Conservation (phyloP, 2,888 invertebrate genomes). For the Molorchus minor region DNA sequence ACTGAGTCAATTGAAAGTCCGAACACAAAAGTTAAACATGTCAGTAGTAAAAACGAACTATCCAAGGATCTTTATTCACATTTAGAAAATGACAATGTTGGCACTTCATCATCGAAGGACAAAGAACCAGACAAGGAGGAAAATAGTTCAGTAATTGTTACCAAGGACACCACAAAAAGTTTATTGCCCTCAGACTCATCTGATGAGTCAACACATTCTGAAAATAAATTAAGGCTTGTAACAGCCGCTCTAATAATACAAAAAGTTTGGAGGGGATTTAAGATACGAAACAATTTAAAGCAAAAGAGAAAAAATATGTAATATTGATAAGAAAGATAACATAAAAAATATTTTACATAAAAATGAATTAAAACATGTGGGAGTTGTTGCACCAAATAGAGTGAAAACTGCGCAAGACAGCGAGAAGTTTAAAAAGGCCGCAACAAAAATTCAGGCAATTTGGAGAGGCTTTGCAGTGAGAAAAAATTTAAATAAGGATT, state of each 20-base stretch:
- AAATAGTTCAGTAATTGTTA: no score
- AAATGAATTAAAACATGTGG: no score
- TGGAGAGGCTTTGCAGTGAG: conserved; percentile 35
- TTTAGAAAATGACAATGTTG: neutral
- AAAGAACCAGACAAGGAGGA: neutral
- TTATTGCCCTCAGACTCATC: no score
- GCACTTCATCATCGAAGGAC: neutral
- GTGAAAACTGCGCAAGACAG: no score
- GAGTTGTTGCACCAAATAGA: no score
- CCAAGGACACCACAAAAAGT: no score
- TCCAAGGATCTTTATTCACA: neutral
- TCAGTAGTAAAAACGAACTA: neutral
- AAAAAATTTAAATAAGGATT: conserved; percentile 14
- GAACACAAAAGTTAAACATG: no score
- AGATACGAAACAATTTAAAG: neutral
- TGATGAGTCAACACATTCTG: no score
- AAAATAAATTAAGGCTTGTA: neutral
- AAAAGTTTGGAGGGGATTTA: conserved; percentile 11
- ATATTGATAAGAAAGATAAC: neutral
- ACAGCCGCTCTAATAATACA: conserved; percentile 11
- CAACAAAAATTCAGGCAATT: conserved; percentile 20
- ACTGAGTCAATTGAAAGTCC: no score
- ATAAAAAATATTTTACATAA: no score
- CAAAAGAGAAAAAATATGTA: neutral
- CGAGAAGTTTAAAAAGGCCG: conserved; percentile 20